Base-by-base conservation (phyloP, 2,888 invertebrate species). In the Sminthurides aquaticus region DNA sequence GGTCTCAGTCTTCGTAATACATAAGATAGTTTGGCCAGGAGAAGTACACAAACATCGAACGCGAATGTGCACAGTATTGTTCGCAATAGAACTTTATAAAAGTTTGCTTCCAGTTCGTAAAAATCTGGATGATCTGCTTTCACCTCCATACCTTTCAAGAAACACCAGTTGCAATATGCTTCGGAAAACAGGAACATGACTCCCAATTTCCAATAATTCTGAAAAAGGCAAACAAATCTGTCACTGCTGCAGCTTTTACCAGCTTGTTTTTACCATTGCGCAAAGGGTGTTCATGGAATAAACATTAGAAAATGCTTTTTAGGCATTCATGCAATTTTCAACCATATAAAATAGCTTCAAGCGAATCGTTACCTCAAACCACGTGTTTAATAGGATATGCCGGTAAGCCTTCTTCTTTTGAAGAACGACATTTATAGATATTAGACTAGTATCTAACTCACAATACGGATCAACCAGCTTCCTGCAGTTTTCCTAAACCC, bases 361-460 rank as follows among this genome's bases (percentile, higher is more conserved):
- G n/a, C n/a, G n/a, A n/a, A n/a, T n/a, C n/a, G n/a, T n/a, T 78
- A 90, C 90, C 81, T 88, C 86, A 76, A 90, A 88, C 57, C 85
- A 81, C 5, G 87, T 85, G 77, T 95, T 95, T 73, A 86, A 88
- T 15, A 95, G 80, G 34, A 93, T 82, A 80, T 95, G 95, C 34
- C 92, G 82, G 77, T 91, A 92, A 0, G 92, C 93, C 75, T 86
- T 84, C 67, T 85, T 86, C 54, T 89, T 88, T 73, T 94, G 82
- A 15, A 95, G 79, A 28, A 94, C 83, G 27, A 91, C 81, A 79
- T 95, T 94, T 67, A 95, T 87, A 76, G 91, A 84, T 0, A 92
- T 86, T 71, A 94, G 88, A 0, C 90, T 87, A n/a, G 87, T 84
- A 76, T 95, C 95, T 78, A 89, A 92, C 79, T 95, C 94, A 67